Conservation (phyloP, 2,113 vertebrate species). For the Anguilla rostrata region DNA sequence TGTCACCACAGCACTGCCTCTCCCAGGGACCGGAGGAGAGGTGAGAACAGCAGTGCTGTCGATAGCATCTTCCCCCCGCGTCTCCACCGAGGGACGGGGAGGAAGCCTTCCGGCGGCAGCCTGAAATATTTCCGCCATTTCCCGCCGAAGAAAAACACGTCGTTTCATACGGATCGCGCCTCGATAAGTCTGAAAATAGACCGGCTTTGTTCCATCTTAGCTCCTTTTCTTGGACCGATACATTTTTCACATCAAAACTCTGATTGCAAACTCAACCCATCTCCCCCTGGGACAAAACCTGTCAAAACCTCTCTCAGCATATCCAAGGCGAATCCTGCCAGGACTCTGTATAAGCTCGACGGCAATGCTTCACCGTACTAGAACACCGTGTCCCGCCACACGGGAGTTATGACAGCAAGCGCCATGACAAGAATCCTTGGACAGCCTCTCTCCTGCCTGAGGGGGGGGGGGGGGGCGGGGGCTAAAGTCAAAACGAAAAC, state of each 20-base stretch:
- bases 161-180: neutral
- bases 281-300: neutral
- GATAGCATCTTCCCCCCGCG: neutral
- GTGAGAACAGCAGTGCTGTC: constrained; percentile 1
- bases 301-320: neutral
- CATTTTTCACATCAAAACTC: neutral
- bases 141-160: neutral
- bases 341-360: neutral
- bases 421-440: neutral
- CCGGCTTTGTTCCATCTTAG: neutral
- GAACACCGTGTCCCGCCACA: no score
- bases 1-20: neutral
- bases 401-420: neutral
- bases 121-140: neutral
- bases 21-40: neutral
- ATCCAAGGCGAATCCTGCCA: neutral
- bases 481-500: no score
- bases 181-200: neutral
- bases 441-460: neutral
- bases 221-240: neutral
- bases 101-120: neutral
- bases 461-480: no score
- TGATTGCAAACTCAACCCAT: neutral
- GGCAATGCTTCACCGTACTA: neutral
- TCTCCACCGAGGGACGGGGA: neutral